Conservation (phyloP, 2,113 vertebrate species). For the Rhynchopsitta pachyrhyncha region DNA sequence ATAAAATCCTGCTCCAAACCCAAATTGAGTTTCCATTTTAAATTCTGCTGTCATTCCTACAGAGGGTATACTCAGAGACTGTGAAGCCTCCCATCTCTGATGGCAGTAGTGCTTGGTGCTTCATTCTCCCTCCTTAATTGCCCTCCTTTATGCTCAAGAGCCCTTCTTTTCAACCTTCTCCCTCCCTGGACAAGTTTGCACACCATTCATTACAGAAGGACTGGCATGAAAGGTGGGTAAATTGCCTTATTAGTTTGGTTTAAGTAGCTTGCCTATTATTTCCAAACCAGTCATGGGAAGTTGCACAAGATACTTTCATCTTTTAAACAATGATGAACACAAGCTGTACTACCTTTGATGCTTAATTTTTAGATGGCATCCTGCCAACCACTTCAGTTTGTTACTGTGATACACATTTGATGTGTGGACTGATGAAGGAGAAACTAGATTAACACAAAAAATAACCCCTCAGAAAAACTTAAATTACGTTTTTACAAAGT, state of each 20-base stretch:
- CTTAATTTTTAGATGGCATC: neutral
- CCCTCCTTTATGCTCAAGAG: neutral
- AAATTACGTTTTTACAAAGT: neutral
- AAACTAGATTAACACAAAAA: neutral
- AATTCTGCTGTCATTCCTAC: neutral
- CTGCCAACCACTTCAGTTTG: neutral
- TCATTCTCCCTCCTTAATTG: neutral
- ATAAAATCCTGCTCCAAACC: neutral
- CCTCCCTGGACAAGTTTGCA: neutral
- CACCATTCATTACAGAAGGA: neutral
- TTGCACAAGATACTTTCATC: neutral
- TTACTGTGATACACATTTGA: neutral
- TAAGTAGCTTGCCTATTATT: constrained; percentile 4
- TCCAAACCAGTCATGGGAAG: neutral
- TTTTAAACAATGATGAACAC: neutral
- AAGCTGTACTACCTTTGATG: neutral
- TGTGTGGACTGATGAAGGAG: neutral
- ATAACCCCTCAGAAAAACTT: neutral
- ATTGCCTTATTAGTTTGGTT: neutral
- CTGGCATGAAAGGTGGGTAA: neutral
- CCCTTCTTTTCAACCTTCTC: neutral
- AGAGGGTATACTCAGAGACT: neutral
- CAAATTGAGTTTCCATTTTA: neutral
- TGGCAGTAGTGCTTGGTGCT: neutral
- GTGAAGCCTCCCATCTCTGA: neutral